Base-by-base conservation (phyloP, 2,888 invertebrate genomes). In the Phasia obesa region DNA sequence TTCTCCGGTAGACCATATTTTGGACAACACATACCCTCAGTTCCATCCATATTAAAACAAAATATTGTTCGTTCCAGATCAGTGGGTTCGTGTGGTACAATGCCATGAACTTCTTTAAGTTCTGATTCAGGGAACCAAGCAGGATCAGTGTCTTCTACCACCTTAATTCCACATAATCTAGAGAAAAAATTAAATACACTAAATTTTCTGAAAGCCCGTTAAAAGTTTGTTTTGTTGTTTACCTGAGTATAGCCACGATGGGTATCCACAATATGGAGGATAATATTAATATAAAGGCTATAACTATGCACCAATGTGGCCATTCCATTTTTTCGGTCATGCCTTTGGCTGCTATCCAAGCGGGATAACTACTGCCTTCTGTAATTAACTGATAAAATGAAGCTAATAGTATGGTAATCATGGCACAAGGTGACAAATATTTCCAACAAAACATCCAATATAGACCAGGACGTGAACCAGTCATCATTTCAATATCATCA, bases 361-460 rank as follows among this genome's bases (percentile, higher is more conserved):
- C 97, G 49, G 95, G 95, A 89, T 97, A 97, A 31, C 95, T 95
- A 15, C 96, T 96, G 0, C 97, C 97, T 69, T 95, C 95, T 4
- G 94, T 93, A 0, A 95, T 93, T 84, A 97, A 94, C 88, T 97
- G 96, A 81, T 95, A 93, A 88, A 97, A 94, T 51, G 97, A 97
- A 0, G 97, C 96, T 31, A 95, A 92, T 31, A 98, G 92, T 88
- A 98, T 97, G 59, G 95, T 94, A 42, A 97, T 91, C 97, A 98
- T 97, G 0, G 97, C 97, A 77, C 95, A 88, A 0, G 98, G 98
- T 2, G 97, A 97, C 13, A 98, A 92, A 89, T 97, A 98, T 90
- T 98, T 97, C 98, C 98, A 98, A 91, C 97, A 98, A 86, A 97
- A 94, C 88, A 97, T 92, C 98, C 98, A 98, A 91, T 97, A 98